Evolutionary conservation across 2,113 vertebrate species (phyloP), one percentile per base, ranked within the genome.

Genomic region (Symphodus melops): DNA sequence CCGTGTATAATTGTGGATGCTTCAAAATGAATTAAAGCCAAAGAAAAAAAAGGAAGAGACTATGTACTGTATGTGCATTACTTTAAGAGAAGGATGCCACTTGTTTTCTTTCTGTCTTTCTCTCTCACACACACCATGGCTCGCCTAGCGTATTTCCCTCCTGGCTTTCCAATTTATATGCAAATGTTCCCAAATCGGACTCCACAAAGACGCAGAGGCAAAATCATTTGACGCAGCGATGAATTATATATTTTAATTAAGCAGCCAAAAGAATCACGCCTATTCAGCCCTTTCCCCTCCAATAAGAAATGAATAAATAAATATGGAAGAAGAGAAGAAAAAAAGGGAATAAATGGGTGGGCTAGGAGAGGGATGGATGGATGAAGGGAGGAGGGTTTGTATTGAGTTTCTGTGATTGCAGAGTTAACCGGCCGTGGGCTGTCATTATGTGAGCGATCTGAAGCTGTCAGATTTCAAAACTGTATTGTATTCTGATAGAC

Each of bases 191-290:
- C 75, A 91, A 92, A 90, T 88, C 81, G 82, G 87, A 91, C 88
- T 87, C 73, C 75, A 85, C 80, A 86, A 89, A 87, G 80, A 88
- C 58, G 83, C 79, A 82, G 82, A 85, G 77, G 88, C 83, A 90
- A 87, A 93, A 91, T 91, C 82, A 91, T 91, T 91, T 86, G 68
- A 83, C 72, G 74, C 79, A 21, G 71, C 67, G 63, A 93, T 93
- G 90, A 94, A 94, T 94, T 93, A 92, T 93, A 94, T 92, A 94
- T 93, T 94, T 93, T 93, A 95, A 95, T 94, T 93, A 94, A 92
- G 83, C 83, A 68, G 68, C 56, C 64, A 64, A 85, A 74, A 72
- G 84, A 92, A 92, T 90, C 65, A 77, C 55, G 85, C 88, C 87
- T 81, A 80, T 92, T 92, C 88, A 91, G 89, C 87, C 75, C 53